Evolutionary conservation across 2,797 vertebrate genomes (phyloP).

Genomic region (Hemitrygon akajei): DNA sequence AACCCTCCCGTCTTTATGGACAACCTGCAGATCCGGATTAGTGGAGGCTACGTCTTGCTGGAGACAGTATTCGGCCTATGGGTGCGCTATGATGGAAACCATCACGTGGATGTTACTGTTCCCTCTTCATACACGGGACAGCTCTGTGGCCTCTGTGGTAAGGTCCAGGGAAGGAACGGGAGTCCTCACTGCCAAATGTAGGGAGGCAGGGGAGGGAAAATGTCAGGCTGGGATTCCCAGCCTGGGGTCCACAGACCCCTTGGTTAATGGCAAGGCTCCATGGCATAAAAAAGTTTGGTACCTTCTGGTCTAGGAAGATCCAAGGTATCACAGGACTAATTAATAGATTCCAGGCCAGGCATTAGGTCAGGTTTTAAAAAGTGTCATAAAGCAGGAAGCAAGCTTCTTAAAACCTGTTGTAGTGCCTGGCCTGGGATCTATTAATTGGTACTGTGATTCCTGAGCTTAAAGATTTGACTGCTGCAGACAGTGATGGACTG

Average conservation of each 20-base stretch:
- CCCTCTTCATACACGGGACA: background rate
- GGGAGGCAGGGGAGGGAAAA: no score
- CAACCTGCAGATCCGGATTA: conserved; percentile 49
- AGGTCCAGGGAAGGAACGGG: background rate
- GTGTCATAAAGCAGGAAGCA: background rate
- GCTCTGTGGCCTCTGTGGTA: conserved; percentile 18
- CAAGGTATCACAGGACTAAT: no score
- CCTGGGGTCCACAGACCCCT: no score
- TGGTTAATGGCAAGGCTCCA: no score
- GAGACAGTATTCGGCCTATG: conserved; percentile 69
- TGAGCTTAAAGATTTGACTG: background rate
- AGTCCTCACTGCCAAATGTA: no score
- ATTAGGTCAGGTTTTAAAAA: background rate
- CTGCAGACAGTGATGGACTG: background rate
- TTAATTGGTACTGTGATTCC: background rate
- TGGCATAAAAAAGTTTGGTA: no score
- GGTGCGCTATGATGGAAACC: conserved; percentile 62
- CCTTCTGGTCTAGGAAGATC: no score
- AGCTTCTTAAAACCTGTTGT: background rate
- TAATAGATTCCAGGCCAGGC: background rate
- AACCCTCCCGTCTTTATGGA: no score
- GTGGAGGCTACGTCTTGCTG: conserved; percentile 51
- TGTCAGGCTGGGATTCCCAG: no score
- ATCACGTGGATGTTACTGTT: conserved; percentile 46
- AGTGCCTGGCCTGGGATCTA: no score